Base-by-base conservation (phyloP, 92 coral and sea anemone species). In the Parazoanthus atlanticus region DNA sequence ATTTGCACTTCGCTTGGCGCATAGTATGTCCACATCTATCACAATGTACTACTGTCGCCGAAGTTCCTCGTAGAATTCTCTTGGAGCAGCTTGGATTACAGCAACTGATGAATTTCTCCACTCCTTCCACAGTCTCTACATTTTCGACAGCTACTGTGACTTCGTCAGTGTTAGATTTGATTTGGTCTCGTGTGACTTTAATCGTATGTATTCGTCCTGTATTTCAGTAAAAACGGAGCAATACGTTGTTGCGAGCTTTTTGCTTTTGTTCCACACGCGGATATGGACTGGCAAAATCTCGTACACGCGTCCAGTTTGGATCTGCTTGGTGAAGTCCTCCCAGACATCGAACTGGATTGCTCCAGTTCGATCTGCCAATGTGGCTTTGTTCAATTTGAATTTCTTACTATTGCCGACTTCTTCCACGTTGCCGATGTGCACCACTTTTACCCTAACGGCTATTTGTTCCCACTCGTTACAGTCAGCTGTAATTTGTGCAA, bases 231-330 rank as follows among this genome's bases (percentile, higher is more conserved):
- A n/a, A 6, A 76, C 47, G 2, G 52, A 36, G 31, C 69, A 40
- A 47, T 58, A 32, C 28, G 25, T 78, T 26, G 88, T 70, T 74
- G 88, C 11, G n/a, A 88, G 41, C 25, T 70, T 88, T 61, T 81
- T 81, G 31, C 69, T 70, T 46, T 64, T 6, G 46, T 47, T 75
- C 90, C 86, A 87, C 41, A 78, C 72, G 31, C 90, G 16, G 56
- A 82, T 64, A 43, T 89, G 91, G 11, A 73, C 30, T 67, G 88
- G 79, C 66, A 76, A 49, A 25, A 82, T 89, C 65, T n/a, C 0
- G 87, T 74, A 89, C 31, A 89, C 91, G 31, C 28, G 71, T 69
- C 88, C 91, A 89, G 43, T 72, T 10, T 82, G 47, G 34, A 89
- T 75, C 81, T 85, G 17, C 26, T 25, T 38, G 21, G 33, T 71